A percentile compares a stretch with the other conserved stretches of the same genome.
Conservation (phyloP, 1,140 invertebrate genomes). For the Planococcus citri region DNA sequence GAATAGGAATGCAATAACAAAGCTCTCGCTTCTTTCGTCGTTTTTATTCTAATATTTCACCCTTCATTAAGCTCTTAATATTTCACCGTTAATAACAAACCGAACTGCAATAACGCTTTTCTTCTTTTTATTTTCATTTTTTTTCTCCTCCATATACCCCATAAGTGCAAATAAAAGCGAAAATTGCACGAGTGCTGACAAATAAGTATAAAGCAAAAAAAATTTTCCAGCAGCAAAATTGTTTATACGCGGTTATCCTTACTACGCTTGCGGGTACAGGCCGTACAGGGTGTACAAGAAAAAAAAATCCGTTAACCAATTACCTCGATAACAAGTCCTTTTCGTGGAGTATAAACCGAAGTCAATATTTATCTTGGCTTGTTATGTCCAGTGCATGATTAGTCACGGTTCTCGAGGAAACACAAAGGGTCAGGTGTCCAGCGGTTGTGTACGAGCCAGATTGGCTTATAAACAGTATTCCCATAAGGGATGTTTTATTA, state of each 20-base stretch:
- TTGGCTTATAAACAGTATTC: conserved; percentile 1
- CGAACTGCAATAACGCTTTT: no score
- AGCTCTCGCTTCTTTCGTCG: not conserved
- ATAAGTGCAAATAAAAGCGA: not conserved
- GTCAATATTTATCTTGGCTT: not conserved
- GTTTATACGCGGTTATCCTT: not conserved
- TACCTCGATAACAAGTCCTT: not conserved
- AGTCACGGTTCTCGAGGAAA: conserved; percentile 1
- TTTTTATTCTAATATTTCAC: conserved; percentile 10
- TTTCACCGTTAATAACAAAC: conserved; percentile 14
- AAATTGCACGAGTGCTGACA: no score
- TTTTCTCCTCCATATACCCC: no score
- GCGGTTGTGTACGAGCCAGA: not conserved
- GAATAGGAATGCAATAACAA: conserved; percentile 13
- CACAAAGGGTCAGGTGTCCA: not conserved
- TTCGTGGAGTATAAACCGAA: not conserved
- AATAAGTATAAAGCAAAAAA: not conserved
- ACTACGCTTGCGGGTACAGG: no score
- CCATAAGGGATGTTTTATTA: conserved; percentile 7
- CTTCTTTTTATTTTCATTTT: not conserved
- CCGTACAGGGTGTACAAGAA: no score
- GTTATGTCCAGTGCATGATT: not conserved
- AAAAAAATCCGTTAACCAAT: conserved; percentile 1
- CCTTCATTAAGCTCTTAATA: conserved; percentile 20
- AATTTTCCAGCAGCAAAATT: not conserved